Evolutionary conservation across 2,113 vertebrate species (phyloP).

Genomic region (Okapia johnstoni): DNA sequence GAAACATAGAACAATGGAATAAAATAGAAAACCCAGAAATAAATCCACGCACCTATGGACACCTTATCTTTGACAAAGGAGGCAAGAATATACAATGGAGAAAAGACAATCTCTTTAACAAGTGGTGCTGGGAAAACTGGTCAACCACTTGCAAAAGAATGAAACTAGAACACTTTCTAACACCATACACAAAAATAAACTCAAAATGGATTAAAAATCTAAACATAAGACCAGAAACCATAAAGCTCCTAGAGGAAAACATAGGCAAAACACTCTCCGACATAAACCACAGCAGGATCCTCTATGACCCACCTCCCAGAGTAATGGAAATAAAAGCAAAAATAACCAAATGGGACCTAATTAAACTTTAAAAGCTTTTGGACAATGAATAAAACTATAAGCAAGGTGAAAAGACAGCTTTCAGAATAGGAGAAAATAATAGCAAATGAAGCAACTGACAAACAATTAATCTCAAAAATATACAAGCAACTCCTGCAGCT

Average conservation of each 20-base stretch:
- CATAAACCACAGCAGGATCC: background rate
- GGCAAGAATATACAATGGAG: no score
- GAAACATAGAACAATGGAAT: no score
- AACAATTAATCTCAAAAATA: background rate
- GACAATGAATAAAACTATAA: background rate
- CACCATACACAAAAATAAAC: background rate
- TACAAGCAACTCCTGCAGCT: background rate
- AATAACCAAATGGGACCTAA: background rate
- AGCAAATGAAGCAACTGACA: background rate
- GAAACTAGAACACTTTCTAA: background rate
- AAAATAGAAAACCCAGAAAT: no score
- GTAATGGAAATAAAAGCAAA: background rate
- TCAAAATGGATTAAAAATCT: background rate
- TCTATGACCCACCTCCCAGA: background rate
- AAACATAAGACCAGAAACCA: background rate
- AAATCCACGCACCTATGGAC: no score
- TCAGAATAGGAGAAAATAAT: background rate
- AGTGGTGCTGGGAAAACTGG: background rate
- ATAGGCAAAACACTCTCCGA: background rate
- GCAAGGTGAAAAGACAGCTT: background rate
- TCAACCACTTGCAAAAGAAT: background rate
- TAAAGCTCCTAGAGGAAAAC: background rate
- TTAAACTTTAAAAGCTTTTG: background rate
- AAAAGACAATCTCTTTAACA: no score
- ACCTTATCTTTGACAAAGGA: no score